A percentile compares a stretch with the other conserved stretches of the same genome.
Conservation (phyloP, 2,113 vertebrate species). For the Dicaeum eximium region DNA sequence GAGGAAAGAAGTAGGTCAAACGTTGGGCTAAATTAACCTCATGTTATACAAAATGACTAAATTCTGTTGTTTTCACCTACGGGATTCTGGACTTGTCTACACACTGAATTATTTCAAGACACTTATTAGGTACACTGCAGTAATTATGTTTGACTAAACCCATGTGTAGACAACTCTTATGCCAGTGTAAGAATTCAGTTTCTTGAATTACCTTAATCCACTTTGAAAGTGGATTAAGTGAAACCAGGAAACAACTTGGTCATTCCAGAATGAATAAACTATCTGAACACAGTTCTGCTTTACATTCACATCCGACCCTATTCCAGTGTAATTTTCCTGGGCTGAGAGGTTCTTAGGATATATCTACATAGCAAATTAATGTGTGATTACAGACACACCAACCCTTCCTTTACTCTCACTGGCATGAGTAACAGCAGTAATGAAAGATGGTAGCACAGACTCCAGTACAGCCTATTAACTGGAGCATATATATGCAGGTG, state of each 20-base stretch:
- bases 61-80: not conserved
- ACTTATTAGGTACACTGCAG: not conserved
- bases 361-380: conserved; percentile 50
- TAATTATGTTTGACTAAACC: not conserved
- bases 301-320: not conserved
- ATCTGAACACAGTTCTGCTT: conserved; percentile 11
- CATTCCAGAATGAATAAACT: not conserved
- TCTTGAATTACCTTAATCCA: conserved; percentile 36
- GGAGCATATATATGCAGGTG: not conserved
- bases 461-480: not conserved
- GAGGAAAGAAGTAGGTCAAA: conserved; percentile 12
- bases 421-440: conserved; percentile 42
- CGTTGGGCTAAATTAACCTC: not conserved
- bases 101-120: not conserved
- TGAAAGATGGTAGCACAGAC: conserved; percentile 37
- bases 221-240: conserved; percentile 12
- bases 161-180: not conserved
- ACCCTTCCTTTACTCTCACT: conserved; percentile 26
- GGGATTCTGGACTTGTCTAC: not conserved
- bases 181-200: not conserved
- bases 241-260: not conserved
- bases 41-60: not conserved
- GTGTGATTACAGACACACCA: conserved; percentile 28
- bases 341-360: conserved; percentile 11
- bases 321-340: not conserved